Evolutionary conservation across 2,888 invertebrate genomes (phyloP), one percentile per base, ranked within the genome.

Genomic region (Epirrhoe alternata): DNA sequence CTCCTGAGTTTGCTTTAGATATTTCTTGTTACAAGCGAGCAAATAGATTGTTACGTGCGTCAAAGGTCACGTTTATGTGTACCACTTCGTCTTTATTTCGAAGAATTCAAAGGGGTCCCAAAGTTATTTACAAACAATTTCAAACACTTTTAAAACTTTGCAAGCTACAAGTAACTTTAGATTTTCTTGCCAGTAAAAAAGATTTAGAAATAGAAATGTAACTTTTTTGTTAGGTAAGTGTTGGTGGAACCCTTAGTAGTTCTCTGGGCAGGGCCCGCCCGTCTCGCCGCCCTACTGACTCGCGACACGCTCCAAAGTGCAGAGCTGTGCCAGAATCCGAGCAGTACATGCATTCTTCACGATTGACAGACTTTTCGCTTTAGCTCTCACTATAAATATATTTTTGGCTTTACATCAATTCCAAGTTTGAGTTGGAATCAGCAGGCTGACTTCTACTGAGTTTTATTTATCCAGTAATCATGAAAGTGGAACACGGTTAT

Each of bases 311-410:
- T 70, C 62, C 72, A 76, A 80, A 83, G 78, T 78, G 75, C 69
- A 72, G 78, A 77, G 79, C 82, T 85, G 83, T 80, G 75, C 77
- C 74, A 72, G 78, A 77, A 83, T 79, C 70, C 74, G 74, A 74
- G 77, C 74, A 79, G 74, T 74, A 75, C 83, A 78, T 83, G 80
- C 82, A 85, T 86, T 80, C 82, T 84, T 83, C 77, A 82, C 85
- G 82, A 79, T 79, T 79, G 80, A 80, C 76, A 75, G 76, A 77
- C 71, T 77, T 79, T 76, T 65, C 70, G 66, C 74, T 73, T 76
- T 74, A 77, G 68, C 72, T 66, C 38, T 50, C 58, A 57, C 65
- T 50, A 61, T 61, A 64, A 65, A 66, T 69, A 68, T 68, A 59
- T 63, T 71, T 64, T 63, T 63, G 53, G 50, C 64, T 60, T 45